Evolutionary conservation across 92 coral and sea anemone genomes (phyloP), one percentile per base, ranked within the genome.

Genomic region (Anthopleura xanthogrammica): DNA sequence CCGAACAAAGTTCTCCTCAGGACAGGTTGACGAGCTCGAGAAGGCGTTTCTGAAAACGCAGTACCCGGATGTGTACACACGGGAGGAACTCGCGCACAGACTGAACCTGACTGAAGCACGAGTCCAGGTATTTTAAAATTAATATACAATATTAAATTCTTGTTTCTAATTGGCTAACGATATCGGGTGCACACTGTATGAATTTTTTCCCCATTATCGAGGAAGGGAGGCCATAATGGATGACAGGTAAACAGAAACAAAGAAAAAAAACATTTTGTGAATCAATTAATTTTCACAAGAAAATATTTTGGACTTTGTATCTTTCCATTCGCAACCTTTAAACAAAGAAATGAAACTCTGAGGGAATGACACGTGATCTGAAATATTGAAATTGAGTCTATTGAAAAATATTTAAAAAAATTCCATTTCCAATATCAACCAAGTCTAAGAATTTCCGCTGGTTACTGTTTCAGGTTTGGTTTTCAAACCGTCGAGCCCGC

Each of bases 41-140:
- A 93, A 93, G 81, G 99, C 99, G 41, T 97, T 97, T 73, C 93
- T 88, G 87, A 97, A 92, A 80, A 97, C 99, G 8, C 99, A 97
- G 77, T 97, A 97, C 88, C 99, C 99, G 72, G 99, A 96, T 88
- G 99, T 96, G 9, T 96, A 92, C 87, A 96, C 99, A 36, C 83
- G 99, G 60, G 99, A 96, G 72, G 99, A 96, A 70, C 83, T 96
- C 19, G 99, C 99, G 9, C 98, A 97, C 41, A 84, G 99, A 75
- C 81, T 97, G 85, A 90, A 90, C 43, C 90, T 97, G 29, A 94
- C 99, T 65, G 99, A 97, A 81, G 99, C 99, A 7, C 86, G 99
- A 29, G 98, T 97, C 7, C 99, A 97, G 97, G 99, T 97, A 75
- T 75, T 62, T 62, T 62, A 62, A 17, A 60, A 62, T 24, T 6